Evolutionary conservation across 2,888 invertebrate species (phyloP).

Genomic region (Eudemis profundana): DNA sequence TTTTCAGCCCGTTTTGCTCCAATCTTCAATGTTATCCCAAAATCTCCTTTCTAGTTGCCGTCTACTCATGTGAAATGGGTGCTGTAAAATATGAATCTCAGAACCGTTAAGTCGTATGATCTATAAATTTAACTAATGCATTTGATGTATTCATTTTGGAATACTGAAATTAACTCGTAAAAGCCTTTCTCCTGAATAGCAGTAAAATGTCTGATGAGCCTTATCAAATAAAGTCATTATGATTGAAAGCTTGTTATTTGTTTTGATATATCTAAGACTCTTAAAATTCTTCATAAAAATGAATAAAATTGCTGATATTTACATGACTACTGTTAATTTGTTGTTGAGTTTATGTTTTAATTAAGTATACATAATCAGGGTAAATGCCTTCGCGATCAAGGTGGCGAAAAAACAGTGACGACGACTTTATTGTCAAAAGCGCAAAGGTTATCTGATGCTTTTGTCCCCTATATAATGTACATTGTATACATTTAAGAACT

Average conservation of each 20-base stretch:
- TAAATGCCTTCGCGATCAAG: too few relatives aligned
- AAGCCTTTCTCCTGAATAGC: constrained; percentile 6
- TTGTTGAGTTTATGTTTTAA: not conserved
- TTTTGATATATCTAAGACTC: not conserved
- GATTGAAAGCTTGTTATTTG: constrained; percentile 3
- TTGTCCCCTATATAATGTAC: too few relatives aligned
- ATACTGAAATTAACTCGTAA: constrained; percentile 11
- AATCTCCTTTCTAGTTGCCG: not conserved
- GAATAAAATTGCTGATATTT: not conserved
- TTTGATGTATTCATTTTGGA: not conserved
- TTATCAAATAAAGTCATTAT: constrained; percentile 6
- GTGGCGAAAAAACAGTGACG: too few relatives aligned
- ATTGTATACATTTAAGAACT: too few relatives aligned
- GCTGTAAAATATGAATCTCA: not conserved
- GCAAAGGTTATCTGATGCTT: too few relatives aligned
- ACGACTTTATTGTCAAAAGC: too few relatives aligned
- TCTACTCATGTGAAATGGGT: constrained; percentile 10
- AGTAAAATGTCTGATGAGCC: constrained; percentile 9
- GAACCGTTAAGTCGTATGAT: not conserved
- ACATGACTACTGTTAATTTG: not conserved
- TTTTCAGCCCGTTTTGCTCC: constrained; percentile 5
- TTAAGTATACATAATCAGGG: too few relatives aligned
- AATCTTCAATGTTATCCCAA: constrained; percentile 6
- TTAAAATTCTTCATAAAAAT: too few relatives aligned
- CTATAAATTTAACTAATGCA: not conserved